Evolutionary conservation across 1,140 invertebrate species (phyloP), one percentile per base, ranked within the genome.

Genomic region (Drosophila azteca): DNA sequence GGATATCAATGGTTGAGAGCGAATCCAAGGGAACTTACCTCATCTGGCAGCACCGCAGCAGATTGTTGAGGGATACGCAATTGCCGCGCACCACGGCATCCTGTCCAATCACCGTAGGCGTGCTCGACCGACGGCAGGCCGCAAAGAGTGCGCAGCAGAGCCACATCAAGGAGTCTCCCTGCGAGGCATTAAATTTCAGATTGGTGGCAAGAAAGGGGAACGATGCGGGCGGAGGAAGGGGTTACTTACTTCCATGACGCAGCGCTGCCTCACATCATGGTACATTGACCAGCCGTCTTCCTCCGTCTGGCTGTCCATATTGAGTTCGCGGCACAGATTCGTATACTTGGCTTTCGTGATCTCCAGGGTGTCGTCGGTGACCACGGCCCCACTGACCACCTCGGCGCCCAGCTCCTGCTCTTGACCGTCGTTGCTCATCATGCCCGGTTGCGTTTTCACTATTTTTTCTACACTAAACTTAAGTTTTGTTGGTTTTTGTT

Each of bases 161-260:
- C 98, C 98, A 99, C 91, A 99, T 97, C 48, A 96, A 92, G 55
- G 95, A 93, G 85, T 99, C 96, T 11, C 98, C 98, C 97, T 99
- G 89, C 20, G 15, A 45, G n/a, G 3, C 24, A 41, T 43, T 11
- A 46, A 62, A 93, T 92, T 79, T 39, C 35, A 39, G 35, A 39
- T 39, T 39, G 31, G 9, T 35, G 9, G 3, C 24, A 26, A 6
- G 24, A 26, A 26, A 26, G 24, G 24, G 24, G 24, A 26, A 5
- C 0, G 31, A 11, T 35, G 35, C 4, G 35, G 11, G 35, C 11
- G 11, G 35, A 0, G 11, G 11, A 39, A 63, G 13, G 17, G 11
- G 26, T 29, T 26, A 44, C 22, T 22, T 35, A 91, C 90, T 66
- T 91, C 89, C n/a, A 91, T 46, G 3, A 83, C 77, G 17, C 68